Evolutionary conservation across 2,113 vertebrate genomes (phyloP), one percentile per base, ranked within the genome.

Genomic region (Cottus gobio): DNA sequence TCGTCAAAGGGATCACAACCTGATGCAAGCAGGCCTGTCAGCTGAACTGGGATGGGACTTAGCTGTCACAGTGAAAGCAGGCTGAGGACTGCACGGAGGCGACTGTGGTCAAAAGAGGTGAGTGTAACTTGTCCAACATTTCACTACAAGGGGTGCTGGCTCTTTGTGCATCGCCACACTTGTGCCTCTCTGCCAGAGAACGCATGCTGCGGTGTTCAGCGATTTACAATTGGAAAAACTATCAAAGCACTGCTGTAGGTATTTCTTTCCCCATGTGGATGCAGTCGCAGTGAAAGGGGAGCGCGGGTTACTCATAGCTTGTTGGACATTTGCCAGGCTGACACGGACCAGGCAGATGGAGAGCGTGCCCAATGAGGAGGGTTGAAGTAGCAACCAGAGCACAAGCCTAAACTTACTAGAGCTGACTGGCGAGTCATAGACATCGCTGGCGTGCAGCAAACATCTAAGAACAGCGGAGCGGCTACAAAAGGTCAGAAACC

Each of bases 321-420:
- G 60, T 64, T 93, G 90, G 85, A 86, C 57, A 71, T 77, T 84
- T 81, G 79, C 89, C 90, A 90, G 82, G 75, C 37, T 69, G 80
- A 85, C 75, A 82, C 60, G 83, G 62, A 85, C 1, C 54, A 58
- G 73, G 68, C 84, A 90, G 85, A 87, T 75, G 65, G 77, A 83
- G 65, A 78, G 42, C 39, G 61, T 28, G 42, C 44, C 77, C 82
- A 74, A 75, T 80, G 82, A 82, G 61, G 63, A 57, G 64, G 84
- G 75, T 65, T 87, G 73, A 79, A 85, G 77, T 63, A 89, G 86
- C 79, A 90, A 89, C 80, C 84, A 78, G 77, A 90, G 76, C 77
- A 84, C 75, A 73, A 85, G 83, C 73, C 83, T 74, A 80, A 90
- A 90, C 75, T 44, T 89, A 71, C 79, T 65, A 64, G 52, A 20